These are phyloP conservation scores for Melangyna quadrimaculata DNA, from an alignment of 2,888 invertebrate species.

Conservation along the genomic window DNA sequence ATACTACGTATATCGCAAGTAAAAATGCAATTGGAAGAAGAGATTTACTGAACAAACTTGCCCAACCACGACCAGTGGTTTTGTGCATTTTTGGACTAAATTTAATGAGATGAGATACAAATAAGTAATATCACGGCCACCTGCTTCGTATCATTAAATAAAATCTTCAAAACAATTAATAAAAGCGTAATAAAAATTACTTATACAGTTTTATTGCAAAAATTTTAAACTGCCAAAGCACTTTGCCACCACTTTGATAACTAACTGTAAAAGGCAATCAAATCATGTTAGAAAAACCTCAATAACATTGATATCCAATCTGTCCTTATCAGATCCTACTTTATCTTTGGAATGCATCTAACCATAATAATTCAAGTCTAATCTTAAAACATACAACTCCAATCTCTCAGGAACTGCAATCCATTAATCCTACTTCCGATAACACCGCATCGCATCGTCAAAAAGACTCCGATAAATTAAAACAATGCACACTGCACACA, in stretches of 20 bases:
- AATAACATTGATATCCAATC: neutral
- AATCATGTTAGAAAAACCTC: neutral
- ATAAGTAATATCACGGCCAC: too few relatives aligned
- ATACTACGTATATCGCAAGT: too few relatives aligned
- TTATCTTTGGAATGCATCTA: neutral
- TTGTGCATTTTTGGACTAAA: too few relatives aligned
- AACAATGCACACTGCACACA: neutral
- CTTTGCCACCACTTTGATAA: neutral
- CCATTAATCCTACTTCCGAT: constrained; percentile 5
- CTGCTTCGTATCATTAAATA: too few relatives aligned
- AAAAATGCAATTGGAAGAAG: too few relatives aligned
- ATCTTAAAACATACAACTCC: neutral
- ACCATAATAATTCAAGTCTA: neutral
- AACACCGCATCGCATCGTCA: neutral
- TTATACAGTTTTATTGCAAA: too few relatives aligned
- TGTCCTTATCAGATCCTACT: neutral
- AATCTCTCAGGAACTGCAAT: neutral
- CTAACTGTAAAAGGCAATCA: neutral
- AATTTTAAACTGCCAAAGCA: too few relatives aligned
- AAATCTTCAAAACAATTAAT: too few relatives aligned
- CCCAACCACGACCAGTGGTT: too few relatives aligned
- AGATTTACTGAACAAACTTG: too few relatives aligned
- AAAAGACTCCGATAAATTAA: neutral
- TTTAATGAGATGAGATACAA: too few relatives aligned
- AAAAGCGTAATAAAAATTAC: too few relatives aligned